Evolutionary conservation across 2,113 vertebrate species (phyloP).

Genomic region (Trichechus manatus): DNA sequence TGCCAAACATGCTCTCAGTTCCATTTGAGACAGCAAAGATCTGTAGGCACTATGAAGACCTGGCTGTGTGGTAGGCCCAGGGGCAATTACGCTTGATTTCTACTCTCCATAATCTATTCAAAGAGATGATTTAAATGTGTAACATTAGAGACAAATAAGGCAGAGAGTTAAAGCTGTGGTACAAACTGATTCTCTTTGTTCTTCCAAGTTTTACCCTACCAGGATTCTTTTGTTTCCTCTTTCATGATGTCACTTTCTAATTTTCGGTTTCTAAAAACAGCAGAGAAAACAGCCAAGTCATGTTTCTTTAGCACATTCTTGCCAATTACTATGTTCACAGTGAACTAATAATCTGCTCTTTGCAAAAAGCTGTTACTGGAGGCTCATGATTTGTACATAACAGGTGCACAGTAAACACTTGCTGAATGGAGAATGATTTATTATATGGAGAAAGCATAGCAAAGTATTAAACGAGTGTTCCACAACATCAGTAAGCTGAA

Average conservation of each 20-base stretch:
- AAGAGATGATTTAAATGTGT: background rate
- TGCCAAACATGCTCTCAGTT: background rate
- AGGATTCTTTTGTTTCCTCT: slow-evolving; percentile 8
- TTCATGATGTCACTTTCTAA: background rate
- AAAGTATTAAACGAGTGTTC: background rate
- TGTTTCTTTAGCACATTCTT: background rate
- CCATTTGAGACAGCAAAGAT: background rate
- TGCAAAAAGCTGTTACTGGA: background rate
- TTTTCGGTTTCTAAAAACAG: slow-evolving; percentile 21
- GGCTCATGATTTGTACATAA: background rate
- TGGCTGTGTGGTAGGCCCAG: background rate
- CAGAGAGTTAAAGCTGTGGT: background rate
- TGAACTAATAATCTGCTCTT: background rate
- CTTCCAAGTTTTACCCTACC: background rate
- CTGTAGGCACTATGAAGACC: background rate
- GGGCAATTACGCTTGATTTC: slow-evolving; percentile 20
- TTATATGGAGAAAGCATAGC: background rate
- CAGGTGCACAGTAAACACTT: background rate
- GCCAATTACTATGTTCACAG: background rate
- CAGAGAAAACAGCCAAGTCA: background rate
- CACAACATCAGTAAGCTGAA: background rate
- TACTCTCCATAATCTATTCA: slow-evolving; percentile 25
- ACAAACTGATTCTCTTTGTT: background rate
- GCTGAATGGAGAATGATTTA: background rate
- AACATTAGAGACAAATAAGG: background rate